These are phyloP conservation scores for Indicator indicator DNA, from an alignment of 2,113 vertebrate genomes.

Conservation along the genomic window DNA sequence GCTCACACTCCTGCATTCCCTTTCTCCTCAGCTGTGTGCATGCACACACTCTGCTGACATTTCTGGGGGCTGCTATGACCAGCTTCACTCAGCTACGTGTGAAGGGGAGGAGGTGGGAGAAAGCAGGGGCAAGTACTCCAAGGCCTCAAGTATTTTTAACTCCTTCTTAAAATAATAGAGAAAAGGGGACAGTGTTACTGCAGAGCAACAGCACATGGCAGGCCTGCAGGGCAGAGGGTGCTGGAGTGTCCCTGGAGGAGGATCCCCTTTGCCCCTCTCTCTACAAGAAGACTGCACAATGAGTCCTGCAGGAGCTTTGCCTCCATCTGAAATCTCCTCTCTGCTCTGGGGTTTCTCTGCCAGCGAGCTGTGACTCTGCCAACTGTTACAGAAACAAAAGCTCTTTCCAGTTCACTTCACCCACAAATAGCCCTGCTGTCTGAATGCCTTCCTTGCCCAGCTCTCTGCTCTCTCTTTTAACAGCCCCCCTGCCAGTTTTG, in stretches of 20 bases:
- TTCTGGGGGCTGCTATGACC: not conserved
- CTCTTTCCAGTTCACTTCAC: conserved; percentile 24
- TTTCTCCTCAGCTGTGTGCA: not conserved
- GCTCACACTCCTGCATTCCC: not conserved
- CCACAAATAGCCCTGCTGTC: conserved; percentile 40
- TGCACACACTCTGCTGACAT: not conserved
- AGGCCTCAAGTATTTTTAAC: not conserved
- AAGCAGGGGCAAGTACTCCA: not conserved
- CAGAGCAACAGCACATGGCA: not conserved
- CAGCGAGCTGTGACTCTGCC: conserved; percentile 24
- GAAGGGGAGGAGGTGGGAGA: not conserved
- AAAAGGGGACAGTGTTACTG: not conserved
- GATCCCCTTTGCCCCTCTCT: not conserved
- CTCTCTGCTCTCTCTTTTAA: not conserved
- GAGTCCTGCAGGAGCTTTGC: not conserved
- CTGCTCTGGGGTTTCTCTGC: conserved; percentile 12
- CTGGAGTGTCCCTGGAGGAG: not conserved
- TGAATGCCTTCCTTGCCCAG: not conserved
- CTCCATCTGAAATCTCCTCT: not conserved
- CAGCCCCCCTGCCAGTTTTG: not conserved
- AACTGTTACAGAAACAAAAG: conserved; percentile 28
- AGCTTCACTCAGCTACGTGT: not conserved
- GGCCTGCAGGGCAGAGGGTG: not conserved
- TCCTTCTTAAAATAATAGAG: not conserved
- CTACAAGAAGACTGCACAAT: not conserved